These are phyloP conservation scores for Ageneiosus marmoratus DNA, from an alignment of 2,113 vertebrate genomes.

Conservation along the genomic window DNA sequence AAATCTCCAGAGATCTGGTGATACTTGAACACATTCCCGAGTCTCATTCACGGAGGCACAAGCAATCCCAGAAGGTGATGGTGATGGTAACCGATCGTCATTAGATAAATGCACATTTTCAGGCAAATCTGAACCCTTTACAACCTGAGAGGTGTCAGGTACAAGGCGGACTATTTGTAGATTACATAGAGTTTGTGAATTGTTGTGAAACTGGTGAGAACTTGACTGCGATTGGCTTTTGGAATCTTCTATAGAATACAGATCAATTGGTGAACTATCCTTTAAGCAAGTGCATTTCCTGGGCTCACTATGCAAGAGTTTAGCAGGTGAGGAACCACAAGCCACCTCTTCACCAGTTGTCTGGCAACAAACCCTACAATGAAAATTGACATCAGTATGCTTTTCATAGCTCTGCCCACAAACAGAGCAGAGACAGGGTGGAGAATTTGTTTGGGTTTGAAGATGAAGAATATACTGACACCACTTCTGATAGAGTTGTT, in stretches of 20 bases:
- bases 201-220: background rate
- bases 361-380: slow-evolving; percentile 71
- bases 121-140: background rate
- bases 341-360: slow-evolving; percentile 45
- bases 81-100: background rate
- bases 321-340: slow-evolving; percentile 39
- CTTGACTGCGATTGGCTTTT: background rate
- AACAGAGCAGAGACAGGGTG: slow-evolving; percentile 66
- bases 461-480: slow-evolving; percentile 71
- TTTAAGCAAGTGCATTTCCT: background rate
- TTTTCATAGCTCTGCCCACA: slow-evolving; percentile 76
- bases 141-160: background rate
- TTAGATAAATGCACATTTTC: background rate
- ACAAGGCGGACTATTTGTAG: background rate
- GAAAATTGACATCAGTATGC: slow-evolving; percentile 65
- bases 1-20: slow-evolving; percentile 20
- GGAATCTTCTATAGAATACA: background rate
- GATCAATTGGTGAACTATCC: background rate
- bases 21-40: slow-evolving; percentile 24
- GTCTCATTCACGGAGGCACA: slow-evolving; percentile 21
- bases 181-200: background rate
- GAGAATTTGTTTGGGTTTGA: slow-evolving; percentile 70
- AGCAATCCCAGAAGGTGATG: background rate
- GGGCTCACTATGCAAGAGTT: slow-evolving; percentile 28
- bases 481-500: slow-evolving; percentile 66